Conservation (phyloP, 2,113 vertebrate genomes). For the Ptychochromis oligacanthus region DNA sequence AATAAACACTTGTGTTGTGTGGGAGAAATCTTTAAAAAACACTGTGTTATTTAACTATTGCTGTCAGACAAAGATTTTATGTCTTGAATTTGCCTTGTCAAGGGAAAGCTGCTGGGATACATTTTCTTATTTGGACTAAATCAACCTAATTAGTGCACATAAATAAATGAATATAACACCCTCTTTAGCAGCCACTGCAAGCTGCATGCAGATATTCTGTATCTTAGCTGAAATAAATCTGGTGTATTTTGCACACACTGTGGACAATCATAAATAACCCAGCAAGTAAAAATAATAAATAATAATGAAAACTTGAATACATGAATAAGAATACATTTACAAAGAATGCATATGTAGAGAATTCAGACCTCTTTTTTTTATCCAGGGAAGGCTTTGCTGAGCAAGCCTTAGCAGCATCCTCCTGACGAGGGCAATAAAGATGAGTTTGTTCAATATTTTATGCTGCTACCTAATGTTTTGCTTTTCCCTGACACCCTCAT, state of each 20-base stretch:
- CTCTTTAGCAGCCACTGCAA: neutral
- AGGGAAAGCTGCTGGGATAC: neutral
- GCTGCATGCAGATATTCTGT: neutral
- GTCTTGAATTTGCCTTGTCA: neutral
- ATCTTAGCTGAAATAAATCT: neutral
- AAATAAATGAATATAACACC: neutral
- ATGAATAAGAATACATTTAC: constrained; percentile 17
- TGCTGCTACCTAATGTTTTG: constrained; percentile 18
- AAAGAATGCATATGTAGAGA: constrained; percentile 7
- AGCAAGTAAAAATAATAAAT: constrained; percentile 11
- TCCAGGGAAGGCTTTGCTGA: constrained; percentile 19
- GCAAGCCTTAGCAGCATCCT: neutral
- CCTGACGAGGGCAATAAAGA: constrained; percentile 26
- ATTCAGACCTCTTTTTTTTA: neutral
- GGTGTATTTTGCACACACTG: constrained; percentile 1
- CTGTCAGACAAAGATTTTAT: neutral
- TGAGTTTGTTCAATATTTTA: constrained; percentile 46
- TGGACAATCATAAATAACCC: constrained; percentile 12
- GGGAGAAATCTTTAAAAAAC: neutral
- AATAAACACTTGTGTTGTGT: neutral
- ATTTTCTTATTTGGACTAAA: neutral
- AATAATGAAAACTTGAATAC: constrained; percentile 17
- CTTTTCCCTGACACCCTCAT: neutral
- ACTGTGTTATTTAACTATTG: neutral
- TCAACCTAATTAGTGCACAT: constrained; percentile 6